phyloP scores from a whole-genome alignment of 2,797 vertebrate species.

The Aulostomus chinensis region DNA sequence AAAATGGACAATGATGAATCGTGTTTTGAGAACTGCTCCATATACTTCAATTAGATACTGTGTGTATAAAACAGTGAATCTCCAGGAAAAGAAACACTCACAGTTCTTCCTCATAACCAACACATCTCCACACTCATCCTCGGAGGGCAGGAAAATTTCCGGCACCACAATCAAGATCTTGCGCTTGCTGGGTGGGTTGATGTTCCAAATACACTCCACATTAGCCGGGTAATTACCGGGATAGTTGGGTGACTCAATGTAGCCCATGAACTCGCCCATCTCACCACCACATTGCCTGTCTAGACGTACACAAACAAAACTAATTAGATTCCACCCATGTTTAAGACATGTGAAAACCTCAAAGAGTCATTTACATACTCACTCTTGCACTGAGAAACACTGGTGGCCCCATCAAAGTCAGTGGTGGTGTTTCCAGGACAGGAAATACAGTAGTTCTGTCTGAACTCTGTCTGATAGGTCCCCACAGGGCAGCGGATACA shows the following conservation, averaged over 20 bases:
- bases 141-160: conserved; percentile 96
- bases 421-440: conserved; percentile 98
- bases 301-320: conserved; percentile 58
- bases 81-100: conserved; percentile 70
- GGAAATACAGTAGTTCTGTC: conserved; percentile 96
- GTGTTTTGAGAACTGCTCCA: neutral
- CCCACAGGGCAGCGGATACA: conserved; percentile 95
- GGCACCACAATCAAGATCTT: conserved; percentile 98
- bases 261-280: conserved; percentile 96
- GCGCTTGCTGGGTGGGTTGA: conserved; percentile 97
- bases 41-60: neutral
- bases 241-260: conserved; percentile 98
- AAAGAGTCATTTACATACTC: conserved; percentile 51
- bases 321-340: conserved; percentile 19
- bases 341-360: neutral
- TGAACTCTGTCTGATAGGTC: conserved; percentile 95
- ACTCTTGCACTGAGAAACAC: conserved; percentile 98
- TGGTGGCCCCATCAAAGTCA: conserved; percentile 96
- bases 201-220: conserved; percentile 95
- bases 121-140: conserved; percentile 97
- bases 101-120: conserved; percentile 99
- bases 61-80: neutral
- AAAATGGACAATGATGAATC: conserved; percentile 19
- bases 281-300: conserved; percentile 96
- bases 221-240: conserved; percentile 96